Conservation (phyloP, 2,113 vertebrate species). For the Coturnix japonica region DNA sequence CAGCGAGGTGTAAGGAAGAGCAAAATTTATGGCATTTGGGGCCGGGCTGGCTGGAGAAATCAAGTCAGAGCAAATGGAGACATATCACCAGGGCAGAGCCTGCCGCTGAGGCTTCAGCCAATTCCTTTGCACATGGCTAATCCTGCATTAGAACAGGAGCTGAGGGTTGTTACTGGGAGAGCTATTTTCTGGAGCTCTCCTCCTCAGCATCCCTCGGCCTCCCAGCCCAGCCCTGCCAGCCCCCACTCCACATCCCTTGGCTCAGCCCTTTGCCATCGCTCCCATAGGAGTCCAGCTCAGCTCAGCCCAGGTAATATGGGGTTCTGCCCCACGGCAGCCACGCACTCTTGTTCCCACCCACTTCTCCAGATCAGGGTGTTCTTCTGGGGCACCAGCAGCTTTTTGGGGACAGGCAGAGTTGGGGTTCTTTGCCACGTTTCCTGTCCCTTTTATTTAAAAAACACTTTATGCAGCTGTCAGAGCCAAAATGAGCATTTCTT, state of each 20-base stretch:
- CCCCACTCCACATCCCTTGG: fast-evolving
- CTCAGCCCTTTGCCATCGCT: not conserved
- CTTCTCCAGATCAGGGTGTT: conserved; percentile 12
- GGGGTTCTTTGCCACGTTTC: conserved; percentile 23
- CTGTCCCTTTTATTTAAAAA: conserved; percentile 49
- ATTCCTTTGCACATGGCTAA: conserved; percentile 27
- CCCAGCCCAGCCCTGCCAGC: not conserved
- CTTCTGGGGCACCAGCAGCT: conserved; percentile 44
- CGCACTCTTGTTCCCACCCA: not conserved
- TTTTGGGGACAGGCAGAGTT: not conserved
- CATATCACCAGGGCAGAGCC: conserved; percentile 59
- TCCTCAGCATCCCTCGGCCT: not conserved
- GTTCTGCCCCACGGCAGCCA: not conserved
- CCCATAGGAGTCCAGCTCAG: not conserved
- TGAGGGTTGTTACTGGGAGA: conserved; percentile 36
- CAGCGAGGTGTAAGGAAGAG: conserved; percentile 51
- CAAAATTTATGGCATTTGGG: conserved; percentile 51
- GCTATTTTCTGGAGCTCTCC: conserved; percentile 48
- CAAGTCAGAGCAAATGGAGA: conserved; percentile 64
- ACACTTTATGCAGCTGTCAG: conserved; percentile 73
- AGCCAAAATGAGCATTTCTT: conserved; percentile 68
- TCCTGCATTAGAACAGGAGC: conserved; percentile 38
- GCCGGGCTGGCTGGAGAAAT: conserved; percentile 51
- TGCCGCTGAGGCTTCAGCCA: not conserved
- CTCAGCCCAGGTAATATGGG: not conserved